A percentile compares a stretch with the other conserved stretches of the same genome.
Evolutionary conservation across 2,113 vertebrate genomes (phyloP).

Genomic region (Microtus richardsoni): DNA sequence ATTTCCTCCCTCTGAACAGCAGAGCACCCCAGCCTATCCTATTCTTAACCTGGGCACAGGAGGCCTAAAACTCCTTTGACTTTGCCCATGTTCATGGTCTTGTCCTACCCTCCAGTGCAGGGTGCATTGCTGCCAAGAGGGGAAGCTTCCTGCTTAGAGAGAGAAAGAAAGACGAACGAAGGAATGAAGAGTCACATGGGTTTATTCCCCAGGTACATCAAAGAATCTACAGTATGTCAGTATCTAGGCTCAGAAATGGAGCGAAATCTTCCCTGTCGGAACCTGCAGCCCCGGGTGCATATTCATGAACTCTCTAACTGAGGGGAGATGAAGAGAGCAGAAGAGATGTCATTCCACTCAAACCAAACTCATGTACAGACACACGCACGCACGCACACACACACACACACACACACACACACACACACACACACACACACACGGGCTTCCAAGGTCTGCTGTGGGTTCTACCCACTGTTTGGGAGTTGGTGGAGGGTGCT

Average conservation of each 20-base stretch:
- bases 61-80: neutral
- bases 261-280: neutral
- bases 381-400: no score
- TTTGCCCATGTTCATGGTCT: neutral
- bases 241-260: constrained; percentile 10
- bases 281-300: neutral
- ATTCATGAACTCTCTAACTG: neutral
- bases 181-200: neutral
- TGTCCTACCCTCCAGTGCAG: neutral
- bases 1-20: neutral
- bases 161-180: neutral
- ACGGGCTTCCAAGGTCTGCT: neutral
- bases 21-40: neutral
- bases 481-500: neutral
- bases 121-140: neutral
- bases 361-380: neutral
- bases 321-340: neutral
- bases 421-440: no score
- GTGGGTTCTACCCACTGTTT: neutral
- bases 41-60: neutral
- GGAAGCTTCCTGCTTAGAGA: neutral
- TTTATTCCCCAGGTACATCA: neutral
- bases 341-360: constrained; percentile 17
- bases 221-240: neutral
- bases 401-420: no score